phyloP scores from a whole-genome alignment of 2,113 vertebrate genomes.

The Piaya cayana region DNA sequence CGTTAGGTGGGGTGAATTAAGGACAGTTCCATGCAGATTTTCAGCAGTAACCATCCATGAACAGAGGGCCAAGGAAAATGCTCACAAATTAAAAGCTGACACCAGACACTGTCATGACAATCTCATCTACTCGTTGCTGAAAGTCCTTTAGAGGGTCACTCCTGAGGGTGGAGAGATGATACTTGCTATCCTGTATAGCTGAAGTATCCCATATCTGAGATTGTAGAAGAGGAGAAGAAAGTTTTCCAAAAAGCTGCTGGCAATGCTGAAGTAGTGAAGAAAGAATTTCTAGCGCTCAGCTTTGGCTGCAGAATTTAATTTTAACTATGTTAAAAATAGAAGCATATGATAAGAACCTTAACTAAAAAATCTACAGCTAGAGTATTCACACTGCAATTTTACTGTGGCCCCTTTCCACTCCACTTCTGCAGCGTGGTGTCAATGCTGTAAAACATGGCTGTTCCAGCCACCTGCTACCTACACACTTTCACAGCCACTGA shows the following conservation, averaged over 20 bases:
- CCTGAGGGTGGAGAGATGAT: background rate
- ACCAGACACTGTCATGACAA: background rate
- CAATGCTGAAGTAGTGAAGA: slow-evolving; percentile 20
- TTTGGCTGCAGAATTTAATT: slow-evolving; percentile 46
- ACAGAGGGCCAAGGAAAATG: background rate
- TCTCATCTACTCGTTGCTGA: background rate
- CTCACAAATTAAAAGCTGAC: slow-evolving; percentile 32
- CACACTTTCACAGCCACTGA: background rate
- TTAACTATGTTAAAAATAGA: slow-evolving; percentile 58
- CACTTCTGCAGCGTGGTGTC: accelerated
- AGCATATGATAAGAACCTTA: slow-evolving; percentile 21
- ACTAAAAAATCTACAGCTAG: slow-evolving; percentile 29
- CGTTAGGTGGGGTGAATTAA: background rate
- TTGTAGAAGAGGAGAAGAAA: slow-evolving; percentile 10
- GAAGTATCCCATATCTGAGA: background rate
- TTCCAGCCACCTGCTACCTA: background rate
- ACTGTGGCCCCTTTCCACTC: background rate
- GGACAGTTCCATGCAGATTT: slow-evolving; percentile 37
- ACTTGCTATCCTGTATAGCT: background rate
- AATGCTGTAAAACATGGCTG: background rate
- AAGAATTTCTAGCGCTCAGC: slow-evolving; percentile 27
- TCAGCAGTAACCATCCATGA: background rate
- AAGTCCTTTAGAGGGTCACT: background rate
- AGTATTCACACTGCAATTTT: background rate
- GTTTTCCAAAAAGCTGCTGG: slow-evolving; percentile 7